These are phyloP conservation scores for Megalops cyprinoides DNA, from an alignment of 2,797 vertebrate genomes.

Conservation along the genomic window DNA sequence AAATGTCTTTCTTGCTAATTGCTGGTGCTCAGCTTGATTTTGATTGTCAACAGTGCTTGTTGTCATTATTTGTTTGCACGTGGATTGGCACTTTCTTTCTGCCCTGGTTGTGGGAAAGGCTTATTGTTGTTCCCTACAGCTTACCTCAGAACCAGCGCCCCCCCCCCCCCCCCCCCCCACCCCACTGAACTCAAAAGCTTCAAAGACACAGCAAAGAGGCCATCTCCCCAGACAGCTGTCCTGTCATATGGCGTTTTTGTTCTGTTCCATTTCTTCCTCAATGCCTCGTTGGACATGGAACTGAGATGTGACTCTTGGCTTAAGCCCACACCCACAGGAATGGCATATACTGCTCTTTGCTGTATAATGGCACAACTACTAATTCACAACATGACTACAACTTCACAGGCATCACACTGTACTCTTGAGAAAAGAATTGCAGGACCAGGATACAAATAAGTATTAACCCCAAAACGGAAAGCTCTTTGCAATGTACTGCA, in stretches of 20 bases:
- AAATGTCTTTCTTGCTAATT: neutral
- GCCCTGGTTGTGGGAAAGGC: neutral
- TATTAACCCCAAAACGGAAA: neutral
- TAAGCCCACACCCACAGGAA: constrained; percentile 28
- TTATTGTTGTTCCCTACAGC: constrained; percentile 39
- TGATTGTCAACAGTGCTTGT: constrained; percentile 42
- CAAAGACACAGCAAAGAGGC: constrained; percentile 41
- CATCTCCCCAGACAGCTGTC: constrained; percentile 62
- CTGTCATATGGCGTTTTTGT: constrained; percentile 58
- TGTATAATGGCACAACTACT: constrained; percentile 6
- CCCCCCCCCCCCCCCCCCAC: neutral
- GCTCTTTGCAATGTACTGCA: neutral
- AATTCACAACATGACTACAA: neutral
- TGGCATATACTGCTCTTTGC: constrained; percentile 19
- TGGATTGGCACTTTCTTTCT: constrained; percentile 53
- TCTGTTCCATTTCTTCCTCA: constrained; percentile 49
- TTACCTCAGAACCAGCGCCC: constrained; percentile 40
- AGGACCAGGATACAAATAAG: neutral
- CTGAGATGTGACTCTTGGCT: constrained; percentile 48
- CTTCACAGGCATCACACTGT: neutral
- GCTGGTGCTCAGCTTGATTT: constrained; percentile 33
- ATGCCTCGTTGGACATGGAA: constrained; percentile 51
- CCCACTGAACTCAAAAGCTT: constrained; percentile 45
- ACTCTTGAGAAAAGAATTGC: neutral
- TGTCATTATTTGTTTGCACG: constrained; percentile 45